phyloP scores from a whole-genome alignment of 2,888 invertebrate species.

The Callosobruchus maculatus region DNA sequence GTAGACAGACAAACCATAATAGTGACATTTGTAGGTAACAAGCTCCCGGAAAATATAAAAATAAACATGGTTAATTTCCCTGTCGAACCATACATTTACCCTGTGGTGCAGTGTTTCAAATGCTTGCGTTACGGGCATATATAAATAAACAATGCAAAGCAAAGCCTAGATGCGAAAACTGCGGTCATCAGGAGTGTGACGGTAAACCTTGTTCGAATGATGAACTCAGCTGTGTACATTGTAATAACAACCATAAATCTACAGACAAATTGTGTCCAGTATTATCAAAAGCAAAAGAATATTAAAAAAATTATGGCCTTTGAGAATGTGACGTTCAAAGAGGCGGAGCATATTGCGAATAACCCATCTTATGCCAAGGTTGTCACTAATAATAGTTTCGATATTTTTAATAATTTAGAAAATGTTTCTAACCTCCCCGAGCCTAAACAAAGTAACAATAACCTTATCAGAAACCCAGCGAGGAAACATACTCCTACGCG shows the following conservation, averaged over 20 bases:
- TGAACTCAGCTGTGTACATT: background rate
- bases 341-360: slow-evolving; percentile 4
- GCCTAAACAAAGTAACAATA: background rate
- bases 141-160: slow-evolving; percentile 1
- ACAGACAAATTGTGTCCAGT: background rate
- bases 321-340: slow-evolving; percentile 5
- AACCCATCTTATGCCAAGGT: slow-evolving; percentile 8
- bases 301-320: slow-evolving; percentile 1
- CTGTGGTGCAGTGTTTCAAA: slow-evolving; percentile 1
- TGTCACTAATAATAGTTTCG: slow-evolving; percentile 5
- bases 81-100: background rate
- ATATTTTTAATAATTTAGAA: background rate
- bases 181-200: slow-evolving; percentile 1
- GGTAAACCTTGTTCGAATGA: background rate
- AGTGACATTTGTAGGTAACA: background rate
- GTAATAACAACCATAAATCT: background rate
- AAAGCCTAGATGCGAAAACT: slow-evolving; percentile 2
- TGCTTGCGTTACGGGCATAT: slow-evolving; percentile 5
- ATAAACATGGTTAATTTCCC: slow-evolving; percentile 1
- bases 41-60: background rate
- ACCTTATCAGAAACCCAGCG: background rate
- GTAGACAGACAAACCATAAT: background rate
- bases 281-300: slow-evolving; percentile 1
- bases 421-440: background rate
- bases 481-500: background rate